A percentile compares a stretch with the other conserved stretches of the same genome.
Conservation (phyloP, 2,113 vertebrate species). For the Ophthalmolycus amberensis region DNA sequence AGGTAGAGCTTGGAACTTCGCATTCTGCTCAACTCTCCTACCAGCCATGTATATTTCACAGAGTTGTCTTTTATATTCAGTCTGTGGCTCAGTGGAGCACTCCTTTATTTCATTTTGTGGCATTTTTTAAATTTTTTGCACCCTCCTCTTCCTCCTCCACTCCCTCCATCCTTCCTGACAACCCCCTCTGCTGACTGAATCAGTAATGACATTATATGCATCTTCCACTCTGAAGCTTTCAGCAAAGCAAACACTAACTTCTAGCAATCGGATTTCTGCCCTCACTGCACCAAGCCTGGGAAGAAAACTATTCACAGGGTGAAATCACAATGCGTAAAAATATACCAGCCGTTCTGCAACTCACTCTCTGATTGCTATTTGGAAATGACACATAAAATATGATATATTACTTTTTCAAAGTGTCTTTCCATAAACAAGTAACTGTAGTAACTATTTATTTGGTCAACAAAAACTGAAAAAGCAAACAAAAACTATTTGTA, state of each 20-base stretch:
- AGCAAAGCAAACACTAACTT: slow-evolving; percentile 65
- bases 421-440: neutral
- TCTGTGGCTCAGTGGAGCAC: slow-evolving; percentile 73
- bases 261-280: slow-evolving; percentile 46
- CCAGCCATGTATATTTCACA: slow-evolving; percentile 81
- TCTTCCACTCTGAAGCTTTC: slow-evolving; percentile 65
- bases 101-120: slow-evolving; percentile 85
- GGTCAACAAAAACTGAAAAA: neutral
- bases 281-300: slow-evolving; percentile 17
- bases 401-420: neutral
- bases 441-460: neutral
- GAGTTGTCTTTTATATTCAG: slow-evolving; percentile 82
- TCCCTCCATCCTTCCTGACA: slow-evolving; percentile 62
- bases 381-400: neutral
- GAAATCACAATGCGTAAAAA: neutral
- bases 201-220: slow-evolving; percentile 69
- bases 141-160: slow-evolving; percentile 24
- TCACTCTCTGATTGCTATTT: neutral
- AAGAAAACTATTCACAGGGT: slow-evolving; percentile 4
- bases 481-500: neutral
- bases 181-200: slow-evolving; percentile 70
- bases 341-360: neutral
- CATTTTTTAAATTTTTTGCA: slow-evolving; percentile 77
- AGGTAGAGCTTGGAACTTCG: slow-evolving; percentile 72
- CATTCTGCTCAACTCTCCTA: slow-evolving; percentile 73